Base-by-base conservation (phyloP, 2,113 vertebrate genomes). In the Rissa tridactyla region DNA sequence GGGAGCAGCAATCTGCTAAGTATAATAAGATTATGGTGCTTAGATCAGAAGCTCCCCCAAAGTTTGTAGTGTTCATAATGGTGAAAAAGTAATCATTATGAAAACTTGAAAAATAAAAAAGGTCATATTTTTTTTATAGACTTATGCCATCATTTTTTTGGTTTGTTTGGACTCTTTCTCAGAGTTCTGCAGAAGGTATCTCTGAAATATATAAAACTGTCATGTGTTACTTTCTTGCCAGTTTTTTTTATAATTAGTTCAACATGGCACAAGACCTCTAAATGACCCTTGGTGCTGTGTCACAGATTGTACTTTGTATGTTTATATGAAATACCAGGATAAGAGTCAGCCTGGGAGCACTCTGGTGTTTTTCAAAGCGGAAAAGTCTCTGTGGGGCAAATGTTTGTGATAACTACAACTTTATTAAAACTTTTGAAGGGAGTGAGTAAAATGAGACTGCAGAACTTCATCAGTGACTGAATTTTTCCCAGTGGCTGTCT, bases 281-380 rank as follows among this genome's bases (percentile, higher is more conserved):
- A 66, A 54, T 70, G 95, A 97, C 86, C 94, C 54, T 76, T 58
- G 58, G 86, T 85, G 81, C 86, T 85, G 49, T 95, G 95, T 96
- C 92, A 94, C 95, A 97, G 91, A 92, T 94, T 97, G 91, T 73
- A 87, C 78, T 77, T 92, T 66, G 91, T 80, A 46, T 84, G 81
- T 91, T 92, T 89, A 73, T 92, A 80, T 85, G 89, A 94, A 97
- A 96, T 91, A 91, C 18, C 81, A 58, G 89, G 47, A 19, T 89
- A 87, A 95, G 91, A 92, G 95, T 82, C 91, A 89, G 84, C 81
- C 91, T 89, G 92, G 97, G 86, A 96, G 54, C 86, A 75, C 73
- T 93, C 72, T 26, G 40, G 11, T 32, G 40, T 40, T 86, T 94
- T 95, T 94, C 94, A 95, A 95, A 96, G 96, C 10, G 2, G 86